Conservation (phyloP, 2,888 invertebrate species). For the Watsonalla binaria region DNA sequence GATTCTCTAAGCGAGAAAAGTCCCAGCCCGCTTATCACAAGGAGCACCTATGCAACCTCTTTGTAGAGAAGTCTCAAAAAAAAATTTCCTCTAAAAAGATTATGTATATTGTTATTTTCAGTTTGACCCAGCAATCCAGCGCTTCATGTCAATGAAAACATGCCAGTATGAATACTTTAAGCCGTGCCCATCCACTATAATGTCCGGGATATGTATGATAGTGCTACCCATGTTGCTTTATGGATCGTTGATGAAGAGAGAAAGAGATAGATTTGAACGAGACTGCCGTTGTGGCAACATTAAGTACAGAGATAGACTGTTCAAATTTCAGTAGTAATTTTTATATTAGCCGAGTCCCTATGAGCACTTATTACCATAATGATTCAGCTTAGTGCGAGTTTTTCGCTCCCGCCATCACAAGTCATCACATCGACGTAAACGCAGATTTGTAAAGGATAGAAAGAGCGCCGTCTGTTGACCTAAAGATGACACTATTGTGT, state of each 20-base stretch:
- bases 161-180: constrained; percentile 81
- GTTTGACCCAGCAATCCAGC: constrained; percentile 88
- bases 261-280: constrained; percentile 71
- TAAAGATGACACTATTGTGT: too few relatives aligned
- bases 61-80: not conserved
- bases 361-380: too few relatives aligned
- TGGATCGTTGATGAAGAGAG: constrained; percentile 67
- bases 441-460: too few relatives aligned
- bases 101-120: constrained; percentile 44
- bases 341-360: too few relatives aligned
- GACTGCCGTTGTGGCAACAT: constrained; percentile 82
- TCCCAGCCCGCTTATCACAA: too few relatives aligned
- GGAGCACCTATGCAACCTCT: not conserved
- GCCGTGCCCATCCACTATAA: constrained; percentile 74
- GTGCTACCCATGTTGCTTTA: constrained; percentile 74
- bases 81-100: not conserved
- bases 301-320: constrained; percentile 83
- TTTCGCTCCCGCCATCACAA: too few relatives aligned
- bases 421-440: too few relatives aligned
- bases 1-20: too few relatives aligned
- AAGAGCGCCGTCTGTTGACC: too few relatives aligned
- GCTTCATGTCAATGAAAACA: constrained; percentile 83
- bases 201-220: constrained; percentile 57
- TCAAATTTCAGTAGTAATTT: constrained; percentile 60
- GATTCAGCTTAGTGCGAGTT: too few relatives aligned